Percentiles rank a stretch among this genome's conserved stretches.
These are phyloP conservation scores for Fopius arisanus DNA, from an alignment of 1,140 invertebrate genomes.

Conservation along the genomic window DNA sequence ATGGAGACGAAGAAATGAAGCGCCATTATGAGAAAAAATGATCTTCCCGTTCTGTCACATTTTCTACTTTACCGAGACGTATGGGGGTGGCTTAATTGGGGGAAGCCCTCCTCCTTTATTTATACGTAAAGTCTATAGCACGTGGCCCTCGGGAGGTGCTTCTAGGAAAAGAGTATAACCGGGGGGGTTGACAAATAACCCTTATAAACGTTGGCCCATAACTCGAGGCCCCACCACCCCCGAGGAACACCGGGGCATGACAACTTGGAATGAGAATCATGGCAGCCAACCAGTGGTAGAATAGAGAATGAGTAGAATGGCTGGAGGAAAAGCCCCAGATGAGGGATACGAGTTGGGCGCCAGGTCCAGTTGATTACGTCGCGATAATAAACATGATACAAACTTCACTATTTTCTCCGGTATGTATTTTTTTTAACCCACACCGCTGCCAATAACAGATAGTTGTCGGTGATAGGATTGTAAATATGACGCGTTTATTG, in stretches of 20 bases:
- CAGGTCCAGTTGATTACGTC: slow-evolving; percentile 56
- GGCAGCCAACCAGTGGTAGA: slow-evolving; percentile 34
- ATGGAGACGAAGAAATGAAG: no score
- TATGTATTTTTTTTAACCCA: neutral
- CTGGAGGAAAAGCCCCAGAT: neutral
- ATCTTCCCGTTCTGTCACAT: slow-evolving; percentile 51
- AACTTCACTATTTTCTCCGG: slow-evolving; percentile 41
- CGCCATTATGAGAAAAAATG: slow-evolving; percentile 2
- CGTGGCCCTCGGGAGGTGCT: neutral
- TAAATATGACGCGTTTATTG: slow-evolving; percentile 54
- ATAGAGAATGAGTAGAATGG: slow-evolving; percentile 19
- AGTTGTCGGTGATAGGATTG: slow-evolving; percentile 45
- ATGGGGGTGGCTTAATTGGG: slow-evolving; percentile 61
- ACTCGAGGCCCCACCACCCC: slow-evolving; percentile 43
- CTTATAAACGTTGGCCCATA: slow-evolving; percentile 60
- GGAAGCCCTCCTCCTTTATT: slow-evolving; percentile 57
- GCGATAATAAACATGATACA: slow-evolving; percentile 63
- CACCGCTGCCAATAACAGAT: slow-evolving; percentile 48
- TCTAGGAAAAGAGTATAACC: slow-evolving; percentile 12
- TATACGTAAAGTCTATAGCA: slow-evolving; percentile 57
- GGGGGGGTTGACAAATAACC: slow-evolving; percentile 61
- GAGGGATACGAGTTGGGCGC: slow-evolving; percentile 28
- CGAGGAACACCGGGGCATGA: slow-evolving; percentile 40
- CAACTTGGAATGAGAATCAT: slow-evolving; percentile 56
- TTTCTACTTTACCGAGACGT: slow-evolving; percentile 61